Percentiles rank a stretch among this genome's conserved stretches.
Evolutionary conservation across 2,113 vertebrate species (phyloP).

Genomic region (Larimichthys crocea): DNA sequence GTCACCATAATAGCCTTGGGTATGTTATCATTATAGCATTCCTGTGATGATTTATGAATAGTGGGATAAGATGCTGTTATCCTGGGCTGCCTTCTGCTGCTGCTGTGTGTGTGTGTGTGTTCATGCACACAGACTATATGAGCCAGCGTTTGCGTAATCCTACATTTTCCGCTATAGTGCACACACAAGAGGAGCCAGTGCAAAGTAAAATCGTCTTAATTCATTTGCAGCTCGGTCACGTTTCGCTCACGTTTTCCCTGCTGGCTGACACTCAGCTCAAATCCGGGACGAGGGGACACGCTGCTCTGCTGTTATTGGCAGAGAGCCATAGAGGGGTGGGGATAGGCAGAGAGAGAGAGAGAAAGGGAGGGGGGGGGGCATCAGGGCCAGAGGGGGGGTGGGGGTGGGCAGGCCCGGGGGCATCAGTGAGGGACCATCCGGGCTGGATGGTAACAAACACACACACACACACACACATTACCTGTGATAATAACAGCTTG

Average conservation of each 20-base stretch:
- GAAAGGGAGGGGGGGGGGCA: neutral
- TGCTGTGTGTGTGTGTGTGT: constrained; percentile 18
- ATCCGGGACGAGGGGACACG: constrained; percentile 26
- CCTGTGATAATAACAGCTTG: constrained; percentile 3
- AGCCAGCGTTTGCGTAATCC: constrained; percentile 58
- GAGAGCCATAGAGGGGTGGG: too few relatives aligned
- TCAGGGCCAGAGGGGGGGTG: too few relatives aligned
- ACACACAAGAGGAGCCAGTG: constrained; percentile 16
- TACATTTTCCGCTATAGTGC: constrained; percentile 20
- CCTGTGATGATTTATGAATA: neutral
- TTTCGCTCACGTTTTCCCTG: constrained; percentile 76
- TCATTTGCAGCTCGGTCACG: constrained; percentile 68
- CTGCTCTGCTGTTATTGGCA: constrained; percentile 53
- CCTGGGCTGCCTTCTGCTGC: neutral
- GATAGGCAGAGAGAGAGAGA: too few relatives aligned
- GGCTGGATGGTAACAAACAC: constrained; percentile 31
- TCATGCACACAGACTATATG: constrained; percentile 1
- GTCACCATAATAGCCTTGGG: neutral
- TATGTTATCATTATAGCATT: neutral
- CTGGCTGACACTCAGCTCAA: constrained; percentile 54
- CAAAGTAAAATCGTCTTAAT: constrained; percentile 13
- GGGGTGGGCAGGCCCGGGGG: too few relatives aligned
- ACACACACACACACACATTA: constrained; percentile 15
- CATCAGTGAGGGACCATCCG: too few relatives aligned
- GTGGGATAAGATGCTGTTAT: neutral